Evolutionary conservation across 2,888 invertebrate genomes (phyloP), one percentile per base, ranked within the genome.

Genomic region (Synergus gifuensis): DNA sequence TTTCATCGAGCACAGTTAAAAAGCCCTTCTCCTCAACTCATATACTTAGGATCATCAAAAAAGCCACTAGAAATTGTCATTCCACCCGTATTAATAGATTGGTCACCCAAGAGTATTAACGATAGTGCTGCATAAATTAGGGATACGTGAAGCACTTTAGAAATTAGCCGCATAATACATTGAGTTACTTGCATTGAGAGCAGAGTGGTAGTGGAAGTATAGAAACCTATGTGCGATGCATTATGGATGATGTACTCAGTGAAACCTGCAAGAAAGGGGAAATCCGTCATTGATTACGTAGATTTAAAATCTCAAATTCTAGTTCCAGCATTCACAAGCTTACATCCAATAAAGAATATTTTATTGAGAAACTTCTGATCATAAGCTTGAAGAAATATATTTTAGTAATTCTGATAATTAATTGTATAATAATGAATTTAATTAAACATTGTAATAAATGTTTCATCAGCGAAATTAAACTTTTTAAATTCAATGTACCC

Each of bases 161-260:
- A 88, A 90, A 88, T 90, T 89, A 89, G 87, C 87, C 87, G 85
- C 86, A 87, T 89, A 88, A 90, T 88, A 87, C 86, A 85, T 88
- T 86, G 86, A 86, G 85, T 86, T 88, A 87, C 85, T 85, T 81
- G 84, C 85, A 85, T 76, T 81, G 79, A 79, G 78, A 81, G 81
- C 81, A 79, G 83, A 82, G 54, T 54, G n/a, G 54, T 9, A 8
- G 8, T 54, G 0, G 54, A 54, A n/a, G 54, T 54, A 54, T 54
- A n/a, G n/a, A n/a, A n/a, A 54, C n/a, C 49, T 54, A 54, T 54
- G 54, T 54, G 54, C n/a, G n/a, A 54, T n/a, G 2, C 54, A n/a
- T 54, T 54, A 54, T 54, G 54, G n/a, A 54, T 54, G n/a, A 54
- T 54, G 54, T 54, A 14, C 54, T 54, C 54, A 54, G 54, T 54